Evolutionary conservation across 2,888 invertebrate genomes (phyloP).

Genomic region (Steinernema hermaphroditum): DNA sequence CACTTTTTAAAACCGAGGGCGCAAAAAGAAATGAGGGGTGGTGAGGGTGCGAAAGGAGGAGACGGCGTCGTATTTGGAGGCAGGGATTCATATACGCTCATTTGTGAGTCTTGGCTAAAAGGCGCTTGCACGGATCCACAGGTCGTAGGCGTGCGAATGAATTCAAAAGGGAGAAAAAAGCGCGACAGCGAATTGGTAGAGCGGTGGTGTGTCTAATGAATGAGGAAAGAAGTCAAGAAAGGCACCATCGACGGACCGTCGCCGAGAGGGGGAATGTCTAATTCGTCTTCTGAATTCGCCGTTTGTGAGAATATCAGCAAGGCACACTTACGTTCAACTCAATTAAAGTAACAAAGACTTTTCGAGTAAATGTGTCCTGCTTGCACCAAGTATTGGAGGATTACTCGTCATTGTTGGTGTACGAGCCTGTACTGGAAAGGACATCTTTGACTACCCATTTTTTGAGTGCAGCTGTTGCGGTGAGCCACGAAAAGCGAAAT

Average conservation of each 20-base stretch:
- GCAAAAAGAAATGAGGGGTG: no score
- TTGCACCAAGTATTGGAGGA: background rate
- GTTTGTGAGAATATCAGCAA: background rate
- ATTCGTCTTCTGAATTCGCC: background rate
- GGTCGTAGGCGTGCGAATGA: slow-evolving; percentile 16
- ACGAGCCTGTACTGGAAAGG: no score
- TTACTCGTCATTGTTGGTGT: no score
- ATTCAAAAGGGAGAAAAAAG: slow-evolving; percentile 4
- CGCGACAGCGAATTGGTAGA: slow-evolving; percentile 8
- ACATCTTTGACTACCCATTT: no score
- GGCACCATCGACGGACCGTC: background rate
- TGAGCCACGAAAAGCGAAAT: no score
- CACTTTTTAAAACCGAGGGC: no score
- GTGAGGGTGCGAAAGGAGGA: no score
- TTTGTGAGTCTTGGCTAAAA: no score
- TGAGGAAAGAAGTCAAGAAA: slow-evolving; percentile 7
- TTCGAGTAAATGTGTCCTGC: background rate
- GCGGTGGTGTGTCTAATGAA: slow-evolving; percentile 20
- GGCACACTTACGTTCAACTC: slow-evolving; percentile 19
- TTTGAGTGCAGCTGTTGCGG: no score
- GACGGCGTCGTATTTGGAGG: no score
- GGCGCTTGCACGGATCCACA: no score
- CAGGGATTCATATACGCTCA: no score
- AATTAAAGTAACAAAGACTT: slow-evolving; percentile 22
- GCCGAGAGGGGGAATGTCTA: slow-evolving; percentile 1